These are phyloP conservation scores for Amphimallon solstitiale DNA, from an alignment of 2,888 invertebrate species.

Conservation along the genomic window DNA sequence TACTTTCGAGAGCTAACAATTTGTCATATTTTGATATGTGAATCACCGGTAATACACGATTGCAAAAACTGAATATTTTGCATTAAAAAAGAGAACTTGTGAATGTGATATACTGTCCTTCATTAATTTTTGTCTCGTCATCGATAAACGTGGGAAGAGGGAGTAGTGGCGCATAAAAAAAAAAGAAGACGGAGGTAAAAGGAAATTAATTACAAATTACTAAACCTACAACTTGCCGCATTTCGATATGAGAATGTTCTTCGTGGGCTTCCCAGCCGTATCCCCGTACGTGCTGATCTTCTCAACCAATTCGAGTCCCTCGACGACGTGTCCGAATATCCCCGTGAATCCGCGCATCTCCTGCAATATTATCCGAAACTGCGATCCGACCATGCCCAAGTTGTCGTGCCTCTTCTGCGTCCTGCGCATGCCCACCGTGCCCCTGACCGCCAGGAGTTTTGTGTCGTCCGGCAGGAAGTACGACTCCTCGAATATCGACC, in stretches of 20 bases:
- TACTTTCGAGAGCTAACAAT: no score
- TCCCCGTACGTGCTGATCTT: constrained; percentile 82
- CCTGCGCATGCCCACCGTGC: constrained; percentile 83
- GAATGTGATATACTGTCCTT: no score
- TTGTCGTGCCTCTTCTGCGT: constrained; percentile 84
- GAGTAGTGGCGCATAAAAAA: constrained; percentile 4
- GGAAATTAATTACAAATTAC: constrained; percentile 32
- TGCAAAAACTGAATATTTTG: no score
- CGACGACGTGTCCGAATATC: constrained; percentile 83
- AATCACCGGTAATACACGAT: no score
- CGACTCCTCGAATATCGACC: constrained; percentile 79
- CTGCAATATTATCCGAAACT: constrained; percentile 82
- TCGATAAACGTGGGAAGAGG: no score
- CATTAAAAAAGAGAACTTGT: no score
- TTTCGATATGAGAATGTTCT: constrained; percentile 76
- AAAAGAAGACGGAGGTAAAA: constrained; percentile 15
- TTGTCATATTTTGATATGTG: no score
- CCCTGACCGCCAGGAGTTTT: constrained; percentile 77
- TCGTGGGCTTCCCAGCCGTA: constrained; percentile 80
- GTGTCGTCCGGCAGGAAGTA: constrained; percentile 86
- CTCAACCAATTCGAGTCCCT: constrained; percentile 81
- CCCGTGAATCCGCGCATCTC: constrained; percentile 87
- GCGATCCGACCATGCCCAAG: constrained; percentile 84
- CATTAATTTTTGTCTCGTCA: no score
- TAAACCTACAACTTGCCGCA: constrained; percentile 75